These are phyloP conservation scores for Pseudomyrmex flavicornis DNA, from an alignment of 1,140 invertebrate species.

Conservation along the genomic window DNA sequence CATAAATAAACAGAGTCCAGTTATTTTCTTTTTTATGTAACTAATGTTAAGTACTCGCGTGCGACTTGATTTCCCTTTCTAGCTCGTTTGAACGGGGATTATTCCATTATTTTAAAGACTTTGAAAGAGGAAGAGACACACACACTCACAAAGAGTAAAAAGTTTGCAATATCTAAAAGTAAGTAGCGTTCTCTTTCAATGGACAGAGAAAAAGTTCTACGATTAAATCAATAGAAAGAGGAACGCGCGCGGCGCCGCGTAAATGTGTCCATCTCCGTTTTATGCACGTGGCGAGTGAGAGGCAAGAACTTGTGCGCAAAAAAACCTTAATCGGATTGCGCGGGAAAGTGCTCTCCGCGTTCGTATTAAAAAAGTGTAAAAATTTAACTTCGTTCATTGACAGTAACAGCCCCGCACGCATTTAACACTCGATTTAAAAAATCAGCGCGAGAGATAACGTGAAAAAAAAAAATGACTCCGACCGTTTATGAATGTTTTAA, in stretches of 20 bases:
- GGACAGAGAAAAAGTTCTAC: background rate
- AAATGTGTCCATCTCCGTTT: constrained; percentile 31
- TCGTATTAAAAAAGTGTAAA: constrained; percentile 55
- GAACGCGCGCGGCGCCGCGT: background rate
- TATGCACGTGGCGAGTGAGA: constrained; percentile 18
- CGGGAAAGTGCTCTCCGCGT: constrained; percentile 43
- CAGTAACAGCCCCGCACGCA: constrained; percentile 34
- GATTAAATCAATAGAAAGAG: constrained; percentile 30
- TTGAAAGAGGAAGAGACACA: too few species aligned
- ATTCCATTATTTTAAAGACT: too few species aligned
- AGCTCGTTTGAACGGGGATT: too few species aligned
- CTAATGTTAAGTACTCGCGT: background rate
- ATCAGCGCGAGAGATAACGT: background rate
- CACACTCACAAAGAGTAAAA: background rate
- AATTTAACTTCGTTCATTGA: constrained; percentile 49
- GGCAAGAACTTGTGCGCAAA: constrained; percentile 42
- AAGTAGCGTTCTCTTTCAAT: background rate
- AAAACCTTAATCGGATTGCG: constrained; percentile 59
- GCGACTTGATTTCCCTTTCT: too few species aligned
- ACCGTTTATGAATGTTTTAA: constrained; percentile 26
- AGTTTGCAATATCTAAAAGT: background rate
- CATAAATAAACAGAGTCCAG: background rate
- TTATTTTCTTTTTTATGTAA: background rate
- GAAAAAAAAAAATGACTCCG: constrained; percentile 13
- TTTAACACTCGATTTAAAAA: constrained; percentile 48